phyloP scores from a whole-genome alignment of 2,888 invertebrate genomes.

The Eristalis pertinax region DNA sequence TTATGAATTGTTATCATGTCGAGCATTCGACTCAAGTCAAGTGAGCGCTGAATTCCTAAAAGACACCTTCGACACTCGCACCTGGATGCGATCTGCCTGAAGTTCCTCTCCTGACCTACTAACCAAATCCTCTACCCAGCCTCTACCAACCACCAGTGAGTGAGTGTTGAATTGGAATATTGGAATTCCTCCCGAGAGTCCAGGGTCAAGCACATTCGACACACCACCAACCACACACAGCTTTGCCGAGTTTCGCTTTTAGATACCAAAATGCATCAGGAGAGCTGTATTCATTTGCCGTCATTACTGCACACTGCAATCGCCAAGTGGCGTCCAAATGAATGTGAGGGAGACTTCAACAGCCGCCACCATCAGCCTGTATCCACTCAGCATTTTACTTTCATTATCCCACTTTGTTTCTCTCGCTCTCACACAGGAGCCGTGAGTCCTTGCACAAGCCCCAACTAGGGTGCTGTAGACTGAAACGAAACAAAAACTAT shows the following conservation, averaged over 20 bases:
- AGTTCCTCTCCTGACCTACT: too few species aligned
- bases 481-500: conserved; percentile 4
- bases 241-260: not conserved
- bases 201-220: not conserved
- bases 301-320: not conserved
- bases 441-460: conserved; percentile 9
- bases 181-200: not conserved
- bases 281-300: not conserved
- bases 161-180: not conserved
- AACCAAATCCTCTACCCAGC: too few species aligned
- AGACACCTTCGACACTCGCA: too few species aligned
- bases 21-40: too few species aligned
- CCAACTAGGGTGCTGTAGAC: not conserved
- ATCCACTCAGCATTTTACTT: conserved; percentile 1
- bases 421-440: not conserved
- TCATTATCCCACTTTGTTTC: not conserved
- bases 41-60: too few species aligned
- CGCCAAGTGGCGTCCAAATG: not conserved
- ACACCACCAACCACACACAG: not conserved
- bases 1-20: too few species aligned
- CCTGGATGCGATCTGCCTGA: too few species aligned
- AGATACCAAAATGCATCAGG: not conserved
- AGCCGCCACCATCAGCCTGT: not conserved
- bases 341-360: not conserved
- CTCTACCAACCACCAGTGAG: too few species aligned